Conservation (phyloP, 2,797 vertebrate genomes). For the Diplodus sargus region DNA sequence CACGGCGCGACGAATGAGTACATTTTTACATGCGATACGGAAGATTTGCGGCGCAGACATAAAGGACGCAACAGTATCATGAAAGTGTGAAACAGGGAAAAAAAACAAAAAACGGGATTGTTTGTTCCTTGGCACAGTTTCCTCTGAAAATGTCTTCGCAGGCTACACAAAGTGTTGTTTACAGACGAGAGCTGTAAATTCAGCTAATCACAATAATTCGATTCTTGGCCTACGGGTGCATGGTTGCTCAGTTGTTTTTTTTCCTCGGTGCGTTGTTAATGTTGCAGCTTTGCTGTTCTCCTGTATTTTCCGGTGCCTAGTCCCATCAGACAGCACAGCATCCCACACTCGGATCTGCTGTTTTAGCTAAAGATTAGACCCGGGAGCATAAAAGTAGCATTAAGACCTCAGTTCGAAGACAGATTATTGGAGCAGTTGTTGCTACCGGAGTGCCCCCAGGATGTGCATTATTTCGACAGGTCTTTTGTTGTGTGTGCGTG, state of each 20-base stretch:
- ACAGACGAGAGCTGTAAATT: not conserved
- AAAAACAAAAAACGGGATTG: not conserved
- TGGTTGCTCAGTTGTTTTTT: not conserved
- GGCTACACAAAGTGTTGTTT: not conserved
- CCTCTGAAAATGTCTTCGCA: too few species aligned
- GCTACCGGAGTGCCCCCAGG: not conserved
- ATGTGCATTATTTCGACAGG: constrained; percentile 23
- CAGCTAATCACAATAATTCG: not conserved
- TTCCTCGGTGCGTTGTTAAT: not conserved
- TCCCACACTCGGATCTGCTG: not conserved
- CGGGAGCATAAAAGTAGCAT: not conserved
- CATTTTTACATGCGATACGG: not conserved
- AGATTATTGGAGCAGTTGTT: not conserved
- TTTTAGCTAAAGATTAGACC: not conserved
- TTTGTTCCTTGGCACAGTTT: not conserved
- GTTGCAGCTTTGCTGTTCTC: not conserved
- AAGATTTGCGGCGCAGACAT: constrained; percentile 13
- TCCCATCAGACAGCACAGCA: too few species aligned
- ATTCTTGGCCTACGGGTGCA: not conserved
- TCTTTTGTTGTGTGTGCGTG: constrained; percentile 8
- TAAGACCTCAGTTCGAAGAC: not conserved
- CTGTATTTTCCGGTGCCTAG: not conserved
- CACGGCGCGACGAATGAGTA: too few species aligned
- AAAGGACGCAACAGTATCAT: not conserved
- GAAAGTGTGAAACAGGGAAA: not conserved